phyloP scores from a whole-genome alignment of 2,888 invertebrate species.

The Ctenicera cuprea region DNA sequence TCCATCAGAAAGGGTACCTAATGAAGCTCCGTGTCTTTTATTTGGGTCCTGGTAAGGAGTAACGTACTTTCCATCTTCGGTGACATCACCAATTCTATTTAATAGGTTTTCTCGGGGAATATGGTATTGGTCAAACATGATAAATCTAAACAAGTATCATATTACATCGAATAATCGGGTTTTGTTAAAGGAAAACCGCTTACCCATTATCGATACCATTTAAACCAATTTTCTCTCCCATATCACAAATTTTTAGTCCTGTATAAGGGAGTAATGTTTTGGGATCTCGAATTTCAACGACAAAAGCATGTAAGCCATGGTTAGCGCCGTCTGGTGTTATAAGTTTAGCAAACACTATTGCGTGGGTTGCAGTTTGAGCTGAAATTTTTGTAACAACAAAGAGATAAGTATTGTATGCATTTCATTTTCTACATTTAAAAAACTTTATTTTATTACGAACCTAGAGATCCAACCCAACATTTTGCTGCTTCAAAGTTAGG shows the following conservation, averaged over 20 bases:
- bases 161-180: too few relatives aligned
- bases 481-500: conserved; percentile 87
- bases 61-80: conserved; percentile 87
- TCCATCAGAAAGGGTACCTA: conserved; percentile 87
- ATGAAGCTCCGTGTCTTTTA: conserved; percentile 75
- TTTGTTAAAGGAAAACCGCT: conserved; percentile 39
- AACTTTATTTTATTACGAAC: conserved; percentile 64
- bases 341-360: conserved; percentile 91
- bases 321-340: conserved; percentile 85
- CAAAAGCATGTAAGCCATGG: conserved; percentile 91
- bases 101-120: conserved; percentile 87
- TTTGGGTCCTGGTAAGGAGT: conserved; percentile 87
- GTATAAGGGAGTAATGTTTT: conserved; percentile 82
- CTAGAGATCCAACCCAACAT: conserved; percentile 90
- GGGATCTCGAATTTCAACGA: conserved; percentile 88
- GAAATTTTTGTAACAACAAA: conserved; percentile 59
- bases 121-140: conserved; percentile 86
- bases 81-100: conserved; percentile 91
- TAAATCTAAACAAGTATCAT: conserved; percentile 75
- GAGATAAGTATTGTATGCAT: too few relatives aligned
- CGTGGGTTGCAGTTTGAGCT: conserved; percentile 90
- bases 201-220: conserved; percentile 97
- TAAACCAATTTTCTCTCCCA: conserved; percentile 93
- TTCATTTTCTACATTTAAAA: too few relatives aligned
- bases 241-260: conserved; percentile 91